Conservation (phyloP, 2,797 vertebrate species). For the Limosa lapponica region DNA sequence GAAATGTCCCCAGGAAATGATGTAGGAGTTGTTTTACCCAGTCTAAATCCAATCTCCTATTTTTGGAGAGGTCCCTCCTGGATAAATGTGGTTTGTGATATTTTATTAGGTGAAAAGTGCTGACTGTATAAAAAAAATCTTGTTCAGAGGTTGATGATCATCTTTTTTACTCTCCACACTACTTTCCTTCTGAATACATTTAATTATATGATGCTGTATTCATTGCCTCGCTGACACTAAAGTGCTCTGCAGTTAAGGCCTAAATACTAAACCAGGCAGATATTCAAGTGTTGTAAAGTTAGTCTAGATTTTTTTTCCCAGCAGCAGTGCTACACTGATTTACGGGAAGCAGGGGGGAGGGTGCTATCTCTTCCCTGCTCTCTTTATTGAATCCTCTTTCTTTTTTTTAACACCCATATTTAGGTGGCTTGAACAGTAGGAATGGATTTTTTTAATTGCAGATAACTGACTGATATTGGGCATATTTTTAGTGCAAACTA, state of each 20-base stretch:
- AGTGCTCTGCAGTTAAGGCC: constrained; percentile 54
- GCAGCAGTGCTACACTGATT: not conserved
- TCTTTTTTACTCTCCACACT: constrained; percentile 34
- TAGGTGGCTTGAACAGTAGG: not conserved
- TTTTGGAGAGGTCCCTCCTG: constrained; percentile 36
- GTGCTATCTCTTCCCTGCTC: not conserved
- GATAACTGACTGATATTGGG: not conserved
- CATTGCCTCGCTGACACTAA: constrained; percentile 57
- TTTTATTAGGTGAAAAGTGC: constrained; percentile 59
- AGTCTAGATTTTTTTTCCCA: not conserved
- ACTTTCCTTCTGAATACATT: constrained; percentile 56
- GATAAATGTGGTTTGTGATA: constrained; percentile 29
- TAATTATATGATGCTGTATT: constrained; percentile 62
- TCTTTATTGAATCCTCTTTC: constrained; percentile 23
- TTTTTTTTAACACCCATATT: not conserved
- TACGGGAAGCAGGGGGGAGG: not conserved
- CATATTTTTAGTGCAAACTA: not conserved
- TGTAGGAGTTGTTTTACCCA: constrained; percentile 12
- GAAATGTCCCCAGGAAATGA: not conserved
- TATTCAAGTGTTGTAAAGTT: constrained; percentile 48
- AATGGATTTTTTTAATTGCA: constrained; percentile 41
- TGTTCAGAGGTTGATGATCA: constrained; percentile 45
- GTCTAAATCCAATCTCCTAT: constrained; percentile 27
- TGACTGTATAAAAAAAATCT: constrained; percentile 42
- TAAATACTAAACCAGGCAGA: constrained; percentile 54